Evolutionary conservation across 2,888 invertebrate genomes (phyloP).

Genomic region (Bembecia ichneumoniformis): DNA sequence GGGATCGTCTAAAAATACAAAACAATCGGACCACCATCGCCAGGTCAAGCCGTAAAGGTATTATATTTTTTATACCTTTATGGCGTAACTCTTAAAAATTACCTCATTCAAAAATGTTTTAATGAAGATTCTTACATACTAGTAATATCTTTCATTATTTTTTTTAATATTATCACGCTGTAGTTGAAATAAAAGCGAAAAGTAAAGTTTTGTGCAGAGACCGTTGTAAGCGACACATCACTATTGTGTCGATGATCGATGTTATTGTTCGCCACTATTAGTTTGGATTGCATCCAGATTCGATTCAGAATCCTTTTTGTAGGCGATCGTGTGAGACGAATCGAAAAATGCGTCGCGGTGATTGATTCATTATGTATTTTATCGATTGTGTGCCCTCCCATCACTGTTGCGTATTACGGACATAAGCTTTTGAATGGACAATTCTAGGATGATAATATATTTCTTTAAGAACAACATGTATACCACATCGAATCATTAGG

Average conservation of each 20-base stretch:
- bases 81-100: too few species aligned
- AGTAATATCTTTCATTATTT: too few species aligned
- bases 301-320: constrained; percentile 25
- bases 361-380: constrained; percentile 4
- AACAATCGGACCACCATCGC: too few species aligned
- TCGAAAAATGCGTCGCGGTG: constrained; percentile 16
- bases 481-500: too few species aligned
- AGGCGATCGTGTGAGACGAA: constrained; percentile 47
- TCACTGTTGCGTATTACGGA: constrained; percentile 15
- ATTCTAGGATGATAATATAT: too few species aligned
- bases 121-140: too few species aligned
- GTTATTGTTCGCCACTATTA: constrained; percentile 41
- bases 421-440: neutral
- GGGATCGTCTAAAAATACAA: too few species aligned
- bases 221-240: constrained; percentile 20
- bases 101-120: too few species aligned
- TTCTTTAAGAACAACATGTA: too few species aligned
- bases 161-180: neutral
- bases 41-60: too few species aligned
- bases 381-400: constrained; percentile 25
- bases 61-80: too few species aligned
- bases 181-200: neutral
- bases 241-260: constrained; percentile 43
- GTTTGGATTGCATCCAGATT: constrained; percentile 46
- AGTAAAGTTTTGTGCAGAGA: neutral